A percentile compares a stretch with the other conserved stretches of the same genome.
These are phyloP conservation scores for Equus przewalskii DNA, from an alignment of 2,113 vertebrate genomes.

Conservation along the genomic window DNA sequence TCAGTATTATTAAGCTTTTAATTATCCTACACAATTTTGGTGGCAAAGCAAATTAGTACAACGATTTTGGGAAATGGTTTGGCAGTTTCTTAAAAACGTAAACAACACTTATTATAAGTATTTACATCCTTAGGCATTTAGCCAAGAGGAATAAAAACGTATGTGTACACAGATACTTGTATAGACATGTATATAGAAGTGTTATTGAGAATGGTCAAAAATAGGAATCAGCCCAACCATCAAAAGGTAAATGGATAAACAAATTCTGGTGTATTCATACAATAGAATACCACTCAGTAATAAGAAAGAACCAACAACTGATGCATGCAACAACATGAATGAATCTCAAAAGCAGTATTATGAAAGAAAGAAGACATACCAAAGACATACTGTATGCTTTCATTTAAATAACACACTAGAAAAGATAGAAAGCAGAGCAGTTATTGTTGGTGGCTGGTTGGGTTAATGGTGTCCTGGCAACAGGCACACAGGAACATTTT, in stretches of 20 bases:
- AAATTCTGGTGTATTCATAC: background rate
- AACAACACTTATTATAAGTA: background rate
- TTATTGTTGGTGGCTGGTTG: background rate
- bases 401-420: background rate
- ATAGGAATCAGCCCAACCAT: background rate
- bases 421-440: background rate
- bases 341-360: background rate
- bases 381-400: background rate
- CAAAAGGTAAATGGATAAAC: background rate
- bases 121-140: background rate
- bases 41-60: background rate
- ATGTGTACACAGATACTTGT: background rate
- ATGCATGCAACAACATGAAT: background rate
- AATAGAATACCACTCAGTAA: background rate
- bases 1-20: background rate
- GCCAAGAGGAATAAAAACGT: background rate
- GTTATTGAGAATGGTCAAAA: background rate
- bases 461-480: too few species aligned
- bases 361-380: background rate
- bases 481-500: fast-evolving
- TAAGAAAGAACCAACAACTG: background rate
- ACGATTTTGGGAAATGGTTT: background rate
- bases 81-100: background rate
- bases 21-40: background rate
- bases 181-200: background rate